Evolutionary conservation across 2,888 invertebrate species (phyloP).

Genomic region (Eubasilissa splendida): DNA sequence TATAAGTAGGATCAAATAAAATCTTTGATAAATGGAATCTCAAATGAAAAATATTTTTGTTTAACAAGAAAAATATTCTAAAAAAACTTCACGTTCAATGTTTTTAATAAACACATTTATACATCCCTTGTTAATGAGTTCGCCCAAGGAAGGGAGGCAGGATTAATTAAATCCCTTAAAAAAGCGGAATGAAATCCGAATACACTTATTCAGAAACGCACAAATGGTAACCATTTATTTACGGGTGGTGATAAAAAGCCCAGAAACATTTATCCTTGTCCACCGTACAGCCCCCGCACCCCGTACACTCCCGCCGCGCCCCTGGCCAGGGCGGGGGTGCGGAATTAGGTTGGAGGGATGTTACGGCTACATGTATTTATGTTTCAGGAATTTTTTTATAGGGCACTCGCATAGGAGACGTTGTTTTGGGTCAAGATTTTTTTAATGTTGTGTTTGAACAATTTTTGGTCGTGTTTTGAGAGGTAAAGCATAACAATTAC

Average conservation of each 20-base stretch:
- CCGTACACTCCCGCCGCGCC: conserved; percentile 7
- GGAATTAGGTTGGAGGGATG: conserved; percentile 14
- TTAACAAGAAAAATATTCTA: no score
- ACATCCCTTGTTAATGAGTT: conserved; percentile 31
- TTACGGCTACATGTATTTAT: no score
- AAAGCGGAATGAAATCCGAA: conserved; percentile 40
- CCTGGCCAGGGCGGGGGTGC: background rate
- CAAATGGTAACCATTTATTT: conserved; percentile 35
- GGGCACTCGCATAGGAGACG: no score
- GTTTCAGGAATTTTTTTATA: no score
- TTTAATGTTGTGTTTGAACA: no score
- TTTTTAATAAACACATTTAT: conserved; percentile 15
- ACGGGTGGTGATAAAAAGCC: conserved; percentile 31
- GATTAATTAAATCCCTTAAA: conserved; percentile 40
- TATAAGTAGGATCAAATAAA: no score
- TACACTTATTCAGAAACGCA: conserved; percentile 36
- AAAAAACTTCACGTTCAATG: background rate
- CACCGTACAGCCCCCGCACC: conserved; percentile 15
- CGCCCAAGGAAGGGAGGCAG: conserved; percentile 5
- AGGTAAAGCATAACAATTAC: no score
- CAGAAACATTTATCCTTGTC: conserved; percentile 33
- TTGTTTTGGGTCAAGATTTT: no score
- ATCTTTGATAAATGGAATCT: no score
- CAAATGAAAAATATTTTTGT: no score
- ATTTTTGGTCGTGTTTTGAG: no score